These are phyloP conservation scores for Caenorhabditis uteleia DNA, from an alignment of 2,888 invertebrate genomes.

Conservation along the genomic window DNA sequence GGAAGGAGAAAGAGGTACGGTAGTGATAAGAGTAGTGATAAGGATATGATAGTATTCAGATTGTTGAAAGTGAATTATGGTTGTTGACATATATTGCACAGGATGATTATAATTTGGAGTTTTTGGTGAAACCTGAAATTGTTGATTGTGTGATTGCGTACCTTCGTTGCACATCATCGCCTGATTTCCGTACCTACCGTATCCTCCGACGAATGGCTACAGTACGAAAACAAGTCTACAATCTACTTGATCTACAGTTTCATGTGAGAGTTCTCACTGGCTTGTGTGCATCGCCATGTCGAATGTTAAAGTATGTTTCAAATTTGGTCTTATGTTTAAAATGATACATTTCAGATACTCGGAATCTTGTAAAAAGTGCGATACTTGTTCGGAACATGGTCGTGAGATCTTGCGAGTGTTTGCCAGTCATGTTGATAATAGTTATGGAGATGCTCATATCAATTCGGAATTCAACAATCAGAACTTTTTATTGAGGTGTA, in stretches of 20 bases:
- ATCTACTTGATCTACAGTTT: constrained; percentile 57
- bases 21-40: no score
- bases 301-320: constrained; percentile 38
- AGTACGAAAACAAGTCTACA: constrained; percentile 35
- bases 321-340: no score
- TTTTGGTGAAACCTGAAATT: constrained; percentile 48
- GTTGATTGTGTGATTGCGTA: constrained; percentile 44
- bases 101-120: constrained; percentile 48
- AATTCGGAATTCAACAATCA: constrained; percentile 26
- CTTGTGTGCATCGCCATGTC: constrained; percentile 51
- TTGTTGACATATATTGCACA: constrained; percentile 48
- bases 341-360: constrained; percentile 46
- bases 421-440: constrained; percentile 55
- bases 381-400: constrained; percentile 54
- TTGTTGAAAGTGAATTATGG: constrained; percentile 51
- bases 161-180: constrained; percentile 21
- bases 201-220: constrained; percentile 43
- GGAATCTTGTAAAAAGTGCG: constrained; percentile 53
- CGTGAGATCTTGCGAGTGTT: constrained; percentile 52
- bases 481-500: constrained; percentile 35
- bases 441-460: constrained; percentile 58
- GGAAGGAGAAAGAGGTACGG: constrained; percentile 16
- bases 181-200: constrained; percentile 39
- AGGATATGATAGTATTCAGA: constrained; percentile 28
- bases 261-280: constrained; percentile 53